Evolutionary conservation across 2,888 invertebrate genomes (phyloP).

Genomic region (Pyrocoelia pectoralis): DNA sequence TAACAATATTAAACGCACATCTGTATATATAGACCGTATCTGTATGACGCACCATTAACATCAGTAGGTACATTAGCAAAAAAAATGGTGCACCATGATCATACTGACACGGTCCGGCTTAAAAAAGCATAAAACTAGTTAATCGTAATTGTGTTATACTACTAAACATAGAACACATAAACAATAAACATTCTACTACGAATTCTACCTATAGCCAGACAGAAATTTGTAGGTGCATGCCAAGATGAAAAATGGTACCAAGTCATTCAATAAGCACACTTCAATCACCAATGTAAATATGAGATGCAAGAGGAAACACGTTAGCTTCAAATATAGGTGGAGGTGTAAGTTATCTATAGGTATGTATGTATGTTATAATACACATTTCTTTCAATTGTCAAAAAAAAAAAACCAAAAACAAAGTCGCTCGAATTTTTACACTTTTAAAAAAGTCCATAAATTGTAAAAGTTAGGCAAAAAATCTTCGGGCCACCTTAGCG

Average conservation of each 20-base stretch:
- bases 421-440: constrained; percentile 42
- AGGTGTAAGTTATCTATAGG: constrained; percentile 40
- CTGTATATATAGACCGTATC: background rate
- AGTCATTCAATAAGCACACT: constrained; percentile 43
- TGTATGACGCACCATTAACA: no score
- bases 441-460: constrained; percentile 28
- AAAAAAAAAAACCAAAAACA: no score
- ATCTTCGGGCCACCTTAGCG: constrained; percentile 53
- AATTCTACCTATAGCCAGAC: constrained; percentile 48
- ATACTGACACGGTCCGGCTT: constrained; percentile 5
- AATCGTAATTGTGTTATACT: constrained; percentile 19
- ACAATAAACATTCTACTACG: constrained; percentile 46
- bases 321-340: constrained; percentile 48
- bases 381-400: background rate
- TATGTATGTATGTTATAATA: constrained; percentile 6
- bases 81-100: background rate
- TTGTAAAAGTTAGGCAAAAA: constrained; percentile 17
- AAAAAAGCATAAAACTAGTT: constrained; percentile 10
- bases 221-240: constrained; percentile 52
- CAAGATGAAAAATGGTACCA: constrained; percentile 38
- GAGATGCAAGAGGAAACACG: constrained; percentile 45
- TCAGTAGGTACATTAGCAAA: constrained; percentile 7
- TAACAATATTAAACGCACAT: constrained; percentile 1
- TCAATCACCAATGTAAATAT: constrained; percentile 45
- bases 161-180: constrained; percentile 42